A percentile compares a stretch with the other conserved stretches of the same genome.
phyloP scores from a whole-genome alignment of 2,888 invertebrate genomes.

The Drosophila yooni region DNA sequence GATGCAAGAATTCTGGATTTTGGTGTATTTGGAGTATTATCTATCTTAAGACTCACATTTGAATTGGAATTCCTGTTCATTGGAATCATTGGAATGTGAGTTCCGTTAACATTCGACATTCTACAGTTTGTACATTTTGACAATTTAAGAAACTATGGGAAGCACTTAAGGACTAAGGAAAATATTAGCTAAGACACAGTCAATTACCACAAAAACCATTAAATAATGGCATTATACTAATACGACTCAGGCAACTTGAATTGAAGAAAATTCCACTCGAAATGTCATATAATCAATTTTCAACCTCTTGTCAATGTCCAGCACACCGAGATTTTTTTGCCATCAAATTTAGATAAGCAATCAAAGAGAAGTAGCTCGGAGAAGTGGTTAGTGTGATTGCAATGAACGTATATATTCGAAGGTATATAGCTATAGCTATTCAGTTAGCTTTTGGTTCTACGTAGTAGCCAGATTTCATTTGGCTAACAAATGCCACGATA shows the following conservation, averaged over 20 bases:
- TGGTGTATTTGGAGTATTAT: not conserved
- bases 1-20: not conserved
- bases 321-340: not conserved
- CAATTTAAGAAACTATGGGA: not conserved
- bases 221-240: not conserved
- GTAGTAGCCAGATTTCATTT: conserved; percentile 7
- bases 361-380: not conserved
- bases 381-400: conserved; percentile 1
- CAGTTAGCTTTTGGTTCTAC: not conserved
- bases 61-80: not conserved
- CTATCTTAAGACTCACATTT: not conserved
- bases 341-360: conserved; percentile 11
- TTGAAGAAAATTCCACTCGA: not conserved
- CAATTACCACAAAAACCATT: not conserved
- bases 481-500: conserved; percentile 10
- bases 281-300: conserved; percentile 13
- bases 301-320: not conserved
- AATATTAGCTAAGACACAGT: not conserved
- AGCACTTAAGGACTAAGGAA: not conserved
- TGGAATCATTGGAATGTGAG: not conserved
- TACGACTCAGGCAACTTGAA: not conserved
- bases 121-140: not conserved
- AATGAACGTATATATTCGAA: not conserved
- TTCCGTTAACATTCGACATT: not conserved
- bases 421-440: not conserved